phyloP scores from a whole-genome alignment of 1,140 invertebrate genomes.

The Neocloeon triangulifer region DNA sequence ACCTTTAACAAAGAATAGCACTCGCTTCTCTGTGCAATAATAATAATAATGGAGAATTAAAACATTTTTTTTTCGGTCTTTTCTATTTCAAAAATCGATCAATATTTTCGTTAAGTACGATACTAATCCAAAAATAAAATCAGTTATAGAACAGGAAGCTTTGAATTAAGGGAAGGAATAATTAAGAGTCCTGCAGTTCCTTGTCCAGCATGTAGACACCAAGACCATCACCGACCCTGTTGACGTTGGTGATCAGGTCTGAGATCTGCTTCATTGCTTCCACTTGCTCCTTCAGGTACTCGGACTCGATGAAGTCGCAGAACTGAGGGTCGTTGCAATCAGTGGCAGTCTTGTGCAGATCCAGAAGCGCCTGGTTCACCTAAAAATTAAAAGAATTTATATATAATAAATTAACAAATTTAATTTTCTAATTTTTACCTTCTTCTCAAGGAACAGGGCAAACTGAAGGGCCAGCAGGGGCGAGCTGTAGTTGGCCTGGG shows the following conservation, averaged over 20 bases:
- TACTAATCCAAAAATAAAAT: not conserved
- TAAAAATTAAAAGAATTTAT: not conserved
- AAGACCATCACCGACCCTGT: slow-evolving; percentile 42
- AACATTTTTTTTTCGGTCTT: too few species aligned
- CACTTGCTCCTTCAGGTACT: slow-evolving; percentile 53
- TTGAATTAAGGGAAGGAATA: not conserved
- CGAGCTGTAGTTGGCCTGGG: not conserved
- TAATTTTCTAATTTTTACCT: not conserved
- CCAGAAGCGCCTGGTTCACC: slow-evolving; percentile 28
- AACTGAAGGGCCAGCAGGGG: not conserved
- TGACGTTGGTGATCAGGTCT: slow-evolving; percentile 44
- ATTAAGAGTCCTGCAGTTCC: slow-evolving; percentile 19
- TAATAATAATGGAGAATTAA: too few species aligned
- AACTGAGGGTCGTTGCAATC: slow-evolving; percentile 43
- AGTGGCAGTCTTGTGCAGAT: slow-evolving; percentile 37
- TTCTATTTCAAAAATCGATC: too few species aligned
- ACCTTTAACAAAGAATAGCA: too few species aligned
- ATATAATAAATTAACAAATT: not conserved
- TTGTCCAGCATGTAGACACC: slow-evolving; percentile 55
- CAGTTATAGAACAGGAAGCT: not conserved
- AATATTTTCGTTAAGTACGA: too few species aligned
- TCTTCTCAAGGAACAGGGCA: slow-evolving; percentile 2
- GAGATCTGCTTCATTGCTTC: slow-evolving; percentile 48
- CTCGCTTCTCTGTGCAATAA: too few species aligned
- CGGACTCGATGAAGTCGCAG: slow-evolving; percentile 43